Evolutionary conservation across 2,888 invertebrate genomes (phyloP), one percentile per base, ranked within the genome.

Genomic region (Chromoteleia sp.): DNA sequence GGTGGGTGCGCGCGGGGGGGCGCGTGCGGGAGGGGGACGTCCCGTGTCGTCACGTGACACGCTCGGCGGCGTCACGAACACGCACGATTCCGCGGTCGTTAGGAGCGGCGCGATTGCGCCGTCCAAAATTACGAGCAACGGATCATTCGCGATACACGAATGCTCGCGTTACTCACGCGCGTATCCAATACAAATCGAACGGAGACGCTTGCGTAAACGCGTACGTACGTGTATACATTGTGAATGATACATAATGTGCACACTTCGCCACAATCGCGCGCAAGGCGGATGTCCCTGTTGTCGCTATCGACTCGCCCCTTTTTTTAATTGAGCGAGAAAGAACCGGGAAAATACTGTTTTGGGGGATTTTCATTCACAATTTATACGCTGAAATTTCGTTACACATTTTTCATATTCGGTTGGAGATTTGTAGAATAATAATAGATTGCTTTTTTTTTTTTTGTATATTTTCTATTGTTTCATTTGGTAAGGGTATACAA

Each of bases 1-100:
- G 63, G 5, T 25, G 25, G 25, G 33, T 33, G 41, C 8, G 41
- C 7, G 17, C 17, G 17, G 7, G 33, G 5, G 61, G 29, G 54
- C 59, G 67, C 68, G 56, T 10, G 59, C 39, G 43, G 50, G 45
- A 56, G 30, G 85, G 83, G 86, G 86, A 88, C 88, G 87, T 88
- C 88, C 88, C 87, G 82, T 84, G 81, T 85, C 80, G 87, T 87
- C 87, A 87, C 87, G 86, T 87, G 87, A 87, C 83, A 76, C 74
- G 78, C 75, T 33, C 30, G 25, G 65, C 81, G 67, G 82, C 85
- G 85, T 87, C 85, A 87, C 41, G 30, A 63, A 29, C 43, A 71
- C 61, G 63, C 65, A 67, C 56, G 52, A 61, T 59, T 30, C 71
- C 52, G 68, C 10, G 39, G 61, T 54, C 43, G 65, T 58, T 58